These are phyloP conservation scores for Theristicus caerulescens DNA, from an alignment of 2,113 vertebrate species.

Conservation along the genomic window DNA sequence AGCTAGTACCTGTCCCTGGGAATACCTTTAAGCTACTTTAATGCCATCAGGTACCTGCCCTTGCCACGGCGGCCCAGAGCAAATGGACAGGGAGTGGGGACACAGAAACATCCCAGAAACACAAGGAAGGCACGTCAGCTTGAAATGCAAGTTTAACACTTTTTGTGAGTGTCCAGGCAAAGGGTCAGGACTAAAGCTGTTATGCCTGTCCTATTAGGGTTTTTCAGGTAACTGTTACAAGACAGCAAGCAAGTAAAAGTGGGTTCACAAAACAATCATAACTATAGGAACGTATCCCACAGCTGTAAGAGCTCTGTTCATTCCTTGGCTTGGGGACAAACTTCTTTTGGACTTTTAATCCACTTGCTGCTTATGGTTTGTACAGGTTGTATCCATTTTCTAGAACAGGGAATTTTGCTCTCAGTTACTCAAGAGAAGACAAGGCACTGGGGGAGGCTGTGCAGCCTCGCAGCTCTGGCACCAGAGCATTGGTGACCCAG, in stretches of 20 bases:
- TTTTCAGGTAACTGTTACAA: neutral
- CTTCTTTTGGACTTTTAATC: neutral
- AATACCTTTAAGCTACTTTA: neutral
- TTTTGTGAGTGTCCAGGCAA: neutral
- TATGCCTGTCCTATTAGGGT: neutral
- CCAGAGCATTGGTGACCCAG: fast-evolving
- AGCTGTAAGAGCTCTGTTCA: neutral
- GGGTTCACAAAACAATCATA: neutral
- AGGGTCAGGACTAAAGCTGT: neutral
- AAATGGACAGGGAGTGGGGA: neutral
- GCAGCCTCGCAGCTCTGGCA: neutral
- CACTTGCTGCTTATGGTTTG: neutral
- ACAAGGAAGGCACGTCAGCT: neutral
- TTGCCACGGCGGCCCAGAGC: neutral
- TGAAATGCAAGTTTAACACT: neutral
- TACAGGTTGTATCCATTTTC: neutral
- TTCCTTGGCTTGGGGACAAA: neutral
- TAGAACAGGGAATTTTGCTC: neutral
- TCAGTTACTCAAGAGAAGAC: neutral
- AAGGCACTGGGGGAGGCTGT: neutral
- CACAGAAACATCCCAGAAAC: neutral
- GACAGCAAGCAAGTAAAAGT: neutral
- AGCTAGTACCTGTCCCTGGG: neutral
- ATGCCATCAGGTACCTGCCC: neutral
- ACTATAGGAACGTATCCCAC: neutral